phyloP scores from a whole-genome alignment of 2,113 vertebrate genomes.

The Alosa alosa region DNA sequence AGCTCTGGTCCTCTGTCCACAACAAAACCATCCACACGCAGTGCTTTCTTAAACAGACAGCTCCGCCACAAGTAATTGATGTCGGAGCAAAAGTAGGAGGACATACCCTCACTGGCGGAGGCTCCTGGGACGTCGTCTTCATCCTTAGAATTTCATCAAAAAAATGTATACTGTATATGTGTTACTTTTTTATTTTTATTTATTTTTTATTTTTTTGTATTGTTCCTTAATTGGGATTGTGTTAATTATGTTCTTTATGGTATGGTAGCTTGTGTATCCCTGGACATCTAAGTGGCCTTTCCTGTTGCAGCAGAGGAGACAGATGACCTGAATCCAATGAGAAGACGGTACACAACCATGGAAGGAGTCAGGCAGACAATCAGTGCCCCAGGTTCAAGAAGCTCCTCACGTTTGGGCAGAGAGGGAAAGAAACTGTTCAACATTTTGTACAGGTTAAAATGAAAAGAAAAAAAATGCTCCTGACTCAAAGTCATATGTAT shows the following conservation, averaged over 20 bases:
- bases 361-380: slow-evolving; percentile 42
- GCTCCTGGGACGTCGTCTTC: background rate
- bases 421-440: slow-evolving; percentile 4
- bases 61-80: background rate
- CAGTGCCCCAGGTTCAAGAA: slow-evolving; percentile 17
- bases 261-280: slow-evolving; percentile 18
- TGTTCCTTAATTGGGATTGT: background rate
- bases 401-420: slow-evolving; percentile 44
- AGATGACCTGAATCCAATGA: slow-evolving; percentile 18
- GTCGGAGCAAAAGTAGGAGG: background rate
- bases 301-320: slow-evolving; percentile 24
- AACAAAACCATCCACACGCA: background rate
- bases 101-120: background rate
- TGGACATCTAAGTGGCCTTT: slow-evolving; percentile 46
- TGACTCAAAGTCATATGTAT: slow-evolving; percentile 41
- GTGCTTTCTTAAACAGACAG: slow-evolving; percentile 7
- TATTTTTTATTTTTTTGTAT: background rate
- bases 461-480: slow-evolving; percentile 22
- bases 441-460: slow-evolving; percentile 42
- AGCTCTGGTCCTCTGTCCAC: background rate
- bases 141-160: background rate
- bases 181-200: background rate
- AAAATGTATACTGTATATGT: background rate
- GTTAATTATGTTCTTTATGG: background rate
- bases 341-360: background rate